Percentiles rank a stretch among this genome's conserved stretches.
Conservation (phyloP, 2,888 invertebrate species). For the Malthinus flaveolus region DNA sequence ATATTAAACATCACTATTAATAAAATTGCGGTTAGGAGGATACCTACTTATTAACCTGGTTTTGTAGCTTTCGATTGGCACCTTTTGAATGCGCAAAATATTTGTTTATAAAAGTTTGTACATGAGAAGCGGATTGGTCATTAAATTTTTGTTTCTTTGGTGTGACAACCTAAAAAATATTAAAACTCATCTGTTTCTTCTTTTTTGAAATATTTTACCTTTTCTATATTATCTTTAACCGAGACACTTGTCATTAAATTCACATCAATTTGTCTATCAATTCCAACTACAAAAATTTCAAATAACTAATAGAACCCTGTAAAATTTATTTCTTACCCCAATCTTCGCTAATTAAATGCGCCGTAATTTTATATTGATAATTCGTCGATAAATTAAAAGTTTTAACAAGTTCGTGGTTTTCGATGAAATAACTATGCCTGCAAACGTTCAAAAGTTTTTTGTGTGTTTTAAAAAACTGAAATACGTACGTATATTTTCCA, state of each 20-base stretch:
- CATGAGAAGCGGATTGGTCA: constrained; percentile 9
- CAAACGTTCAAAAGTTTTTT: neutral
- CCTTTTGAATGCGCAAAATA: constrained; percentile 27
- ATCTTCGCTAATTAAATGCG: constrained; percentile 62
- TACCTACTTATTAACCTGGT: neutral
- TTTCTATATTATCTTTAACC: neutral
- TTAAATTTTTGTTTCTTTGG: neutral
- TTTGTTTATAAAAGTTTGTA: constrained; percentile 28
- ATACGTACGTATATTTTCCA: constrained; percentile 60
- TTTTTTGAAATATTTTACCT: constrained; percentile 1
- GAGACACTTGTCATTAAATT: constrained; percentile 8
- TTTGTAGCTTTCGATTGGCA: neutral
- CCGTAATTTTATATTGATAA: constrained; percentile 56
- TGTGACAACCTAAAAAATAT: neutral
- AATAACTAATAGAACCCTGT: constrained; percentile 2
- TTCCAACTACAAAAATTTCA: constrained; percentile 56
- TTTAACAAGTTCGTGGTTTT: constrained; percentile 55
- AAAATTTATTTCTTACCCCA: constrained; percentile 55
- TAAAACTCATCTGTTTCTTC: neutral
- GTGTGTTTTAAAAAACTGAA: constrained; percentile 7
- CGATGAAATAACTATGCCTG: constrained; percentile 50
- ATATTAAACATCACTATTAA: neutral
- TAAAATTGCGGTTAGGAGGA: neutral
- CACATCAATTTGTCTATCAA: constrained; percentile 49
- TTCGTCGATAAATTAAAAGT: constrained; percentile 53